phyloP scores from a whole-genome alignment of 2,888 invertebrate genomes.

The Iphiclides podalirius region DNA sequence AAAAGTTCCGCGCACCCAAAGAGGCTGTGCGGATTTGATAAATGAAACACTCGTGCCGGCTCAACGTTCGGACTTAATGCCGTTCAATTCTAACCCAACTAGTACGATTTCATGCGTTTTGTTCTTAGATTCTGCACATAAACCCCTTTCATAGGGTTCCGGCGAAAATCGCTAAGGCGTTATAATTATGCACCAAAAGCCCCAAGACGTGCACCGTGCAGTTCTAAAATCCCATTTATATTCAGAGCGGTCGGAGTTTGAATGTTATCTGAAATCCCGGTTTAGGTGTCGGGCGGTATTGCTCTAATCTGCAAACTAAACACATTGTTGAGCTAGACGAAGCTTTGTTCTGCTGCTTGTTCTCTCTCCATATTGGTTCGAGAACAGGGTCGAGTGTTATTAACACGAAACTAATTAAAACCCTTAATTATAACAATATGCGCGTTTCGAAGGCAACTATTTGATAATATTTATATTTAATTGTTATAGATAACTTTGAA shows the following conservation, averaged over 20 bases:
- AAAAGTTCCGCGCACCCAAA: too few species aligned
- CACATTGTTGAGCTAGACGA: constrained; percentile 73
- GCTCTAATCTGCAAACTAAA: constrained; percentile 78
- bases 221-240: constrained; percentile 78
- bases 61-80: too few species aligned
- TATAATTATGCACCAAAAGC: constrained; percentile 71
- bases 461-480: too few species aligned
- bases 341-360: constrained; percentile 60
- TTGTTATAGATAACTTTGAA: too few species aligned
- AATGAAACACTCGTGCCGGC: too few species aligned
- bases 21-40: too few species aligned
- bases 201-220: constrained; percentile 61
- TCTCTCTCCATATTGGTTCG: not conserved
- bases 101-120: too few species aligned
- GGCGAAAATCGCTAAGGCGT: too few species aligned
- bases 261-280: constrained; percentile 80
- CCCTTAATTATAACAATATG: not conserved
- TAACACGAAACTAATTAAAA: constrained; percentile 11
- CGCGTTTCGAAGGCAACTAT: too few species aligned
- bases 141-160: too few species aligned
- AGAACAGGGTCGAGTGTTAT: constrained; percentile 4
- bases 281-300: constrained; percentile 77
- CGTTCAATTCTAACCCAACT: too few species aligned
- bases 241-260: constrained; percentile 76
- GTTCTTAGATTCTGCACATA: too few species aligned